phyloP scores from a whole-genome alignment of 2,888 invertebrate species.

The Tenthredo scrophulariae region DNA sequence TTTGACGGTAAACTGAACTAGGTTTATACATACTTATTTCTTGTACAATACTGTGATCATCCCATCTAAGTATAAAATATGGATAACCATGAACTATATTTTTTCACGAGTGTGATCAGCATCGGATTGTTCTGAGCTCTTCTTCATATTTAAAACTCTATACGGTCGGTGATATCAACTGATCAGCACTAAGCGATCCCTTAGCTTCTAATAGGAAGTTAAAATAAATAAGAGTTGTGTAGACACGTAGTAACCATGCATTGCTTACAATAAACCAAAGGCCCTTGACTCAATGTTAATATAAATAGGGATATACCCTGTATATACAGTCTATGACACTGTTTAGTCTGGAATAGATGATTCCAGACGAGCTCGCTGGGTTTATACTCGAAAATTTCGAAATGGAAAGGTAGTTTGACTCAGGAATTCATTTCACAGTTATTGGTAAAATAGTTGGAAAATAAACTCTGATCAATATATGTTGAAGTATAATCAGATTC shows the following conservation, averaged over 20 bases:
- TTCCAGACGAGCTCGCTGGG: conserved; percentile 54
- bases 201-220: conserved; percentile 26
- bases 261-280: conserved; percentile 55
- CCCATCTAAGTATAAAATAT: background rate
- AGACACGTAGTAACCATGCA: conserved; percentile 44
- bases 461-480: background rate
- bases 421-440: background rate
- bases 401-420: background rate
- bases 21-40: background rate
- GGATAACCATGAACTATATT: background rate
- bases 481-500: background rate
- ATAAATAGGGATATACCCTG: conserved; percentile 56
- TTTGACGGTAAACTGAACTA: background rate
- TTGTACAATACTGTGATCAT: background rate
- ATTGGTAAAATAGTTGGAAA: background rate
- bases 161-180: conserved; percentile 22
- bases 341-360: conserved; percentile 62
- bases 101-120: background rate
- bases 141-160: background rate
- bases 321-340: conserved; percentile 61
- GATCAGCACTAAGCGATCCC: conserved; percentile 41
- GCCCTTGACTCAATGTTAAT: conserved; percentile 60
- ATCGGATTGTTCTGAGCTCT: background rate
- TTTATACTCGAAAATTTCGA: conserved; percentile 56
- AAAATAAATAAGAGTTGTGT: conserved; percentile 46